These are phyloP conservation scores for Argyrosomus regius DNA, from an alignment of 2,797 vertebrate species.

Conservation along the genomic window DNA sequence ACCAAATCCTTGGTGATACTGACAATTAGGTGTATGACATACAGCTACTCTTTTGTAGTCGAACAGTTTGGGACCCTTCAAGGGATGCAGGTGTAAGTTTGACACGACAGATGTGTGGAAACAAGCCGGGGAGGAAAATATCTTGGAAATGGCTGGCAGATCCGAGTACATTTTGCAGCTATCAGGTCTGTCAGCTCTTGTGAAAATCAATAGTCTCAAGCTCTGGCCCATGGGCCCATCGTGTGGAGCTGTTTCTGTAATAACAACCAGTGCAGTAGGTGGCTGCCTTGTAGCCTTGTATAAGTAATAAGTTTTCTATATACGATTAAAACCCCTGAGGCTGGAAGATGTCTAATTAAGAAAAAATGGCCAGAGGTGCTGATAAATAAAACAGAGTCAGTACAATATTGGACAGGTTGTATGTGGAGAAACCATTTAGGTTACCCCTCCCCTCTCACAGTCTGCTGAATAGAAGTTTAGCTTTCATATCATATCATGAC, in stretches of 20 bases:
- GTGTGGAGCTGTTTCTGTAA: conserved; percentile 70
- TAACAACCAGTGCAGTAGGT: conserved; percentile 71
- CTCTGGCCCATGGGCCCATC: conserved; percentile 65
- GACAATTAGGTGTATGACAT: conserved; percentile 70
- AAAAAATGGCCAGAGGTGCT: conserved; percentile 72
- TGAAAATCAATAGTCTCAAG: conserved; percentile 79
- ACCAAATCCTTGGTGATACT: conserved; percentile 40
- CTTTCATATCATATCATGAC: conserved; percentile 58
- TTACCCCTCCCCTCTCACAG: conserved; percentile 19
- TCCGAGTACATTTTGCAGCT: conserved; percentile 74
- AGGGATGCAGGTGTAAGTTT: conserved; percentile 54
- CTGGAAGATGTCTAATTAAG: conserved; percentile 74
- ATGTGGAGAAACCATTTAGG: conserved; percentile 49
- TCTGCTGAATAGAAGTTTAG: conserved; percentile 52
- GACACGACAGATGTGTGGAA: conserved; percentile 63
- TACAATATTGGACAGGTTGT: conserved; percentile 63
- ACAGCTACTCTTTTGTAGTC: conserved; percentile 46
- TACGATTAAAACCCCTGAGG: conserved; percentile 65
- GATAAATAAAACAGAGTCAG: conserved; percentile 74
- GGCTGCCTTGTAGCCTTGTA: conserved; percentile 70
- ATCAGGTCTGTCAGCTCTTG: conserved; percentile 77
- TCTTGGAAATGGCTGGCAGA: conserved; percentile 69
- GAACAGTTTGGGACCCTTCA: conserved; percentile 58
- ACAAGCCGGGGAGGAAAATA: conserved; percentile 57
- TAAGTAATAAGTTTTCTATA: conserved; percentile 77